Percentiles rank a stretch among this genome's conserved stretches.
phyloP scores from a whole-genome alignment of 2,888 invertebrate species.

The Suillia variegata region DNA sequence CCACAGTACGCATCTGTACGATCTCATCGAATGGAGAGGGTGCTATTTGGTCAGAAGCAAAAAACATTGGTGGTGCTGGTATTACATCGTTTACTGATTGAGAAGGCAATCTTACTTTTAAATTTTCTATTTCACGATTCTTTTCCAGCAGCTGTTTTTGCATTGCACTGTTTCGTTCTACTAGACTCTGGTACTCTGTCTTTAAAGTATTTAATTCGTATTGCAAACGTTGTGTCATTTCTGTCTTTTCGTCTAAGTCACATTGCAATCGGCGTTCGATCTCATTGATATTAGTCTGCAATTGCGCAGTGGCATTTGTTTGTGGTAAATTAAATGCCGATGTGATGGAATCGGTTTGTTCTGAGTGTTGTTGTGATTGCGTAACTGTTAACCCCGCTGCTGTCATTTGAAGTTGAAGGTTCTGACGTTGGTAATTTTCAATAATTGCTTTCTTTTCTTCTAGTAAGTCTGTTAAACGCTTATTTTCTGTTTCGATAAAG shows the following conservation, averaged over 20 bases:
- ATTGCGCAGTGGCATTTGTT: not conserved
- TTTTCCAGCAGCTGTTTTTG: slow-evolving; percentile 34
- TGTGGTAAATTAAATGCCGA: slow-evolving; percentile 29
- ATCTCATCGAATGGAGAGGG: slow-evolving; percentile 57
- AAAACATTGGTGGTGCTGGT: slow-evolving; percentile 51
- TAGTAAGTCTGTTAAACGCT: slow-evolving; percentile 64
- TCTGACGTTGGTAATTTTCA: slow-evolving; percentile 56
- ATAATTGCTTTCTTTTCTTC: slow-evolving; percentile 64
- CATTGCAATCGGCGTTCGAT: slow-evolving; percentile 24
- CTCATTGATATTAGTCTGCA: not conserved
- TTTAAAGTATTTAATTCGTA: slow-evolving; percentile 29
- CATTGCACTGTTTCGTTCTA: slow-evolving; percentile 35
- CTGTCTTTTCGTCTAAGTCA: slow-evolving; percentile 32
- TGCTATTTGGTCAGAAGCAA: slow-evolving; percentile 40
- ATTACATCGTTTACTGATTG: slow-evolving; percentile 30
- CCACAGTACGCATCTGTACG: slow-evolving; percentile 38
- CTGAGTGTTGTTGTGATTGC: slow-evolving; percentile 11
- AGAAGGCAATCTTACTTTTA: slow-evolving; percentile 28
- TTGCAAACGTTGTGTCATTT: slow-evolving; percentile 30
- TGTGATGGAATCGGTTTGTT: slow-evolving; percentile 25
- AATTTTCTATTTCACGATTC: slow-evolving; percentile 35
- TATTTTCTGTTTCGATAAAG: slow-evolving; percentile 65
- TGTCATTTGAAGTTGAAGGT: slow-evolving; percentile 54
- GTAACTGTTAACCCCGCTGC: slow-evolving; percentile 28
- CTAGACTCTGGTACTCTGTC: slow-evolving; percentile 27